Base-by-base conservation (phyloP, 2,113 vertebrate species). In the Australoheros scitulus region DNA sequence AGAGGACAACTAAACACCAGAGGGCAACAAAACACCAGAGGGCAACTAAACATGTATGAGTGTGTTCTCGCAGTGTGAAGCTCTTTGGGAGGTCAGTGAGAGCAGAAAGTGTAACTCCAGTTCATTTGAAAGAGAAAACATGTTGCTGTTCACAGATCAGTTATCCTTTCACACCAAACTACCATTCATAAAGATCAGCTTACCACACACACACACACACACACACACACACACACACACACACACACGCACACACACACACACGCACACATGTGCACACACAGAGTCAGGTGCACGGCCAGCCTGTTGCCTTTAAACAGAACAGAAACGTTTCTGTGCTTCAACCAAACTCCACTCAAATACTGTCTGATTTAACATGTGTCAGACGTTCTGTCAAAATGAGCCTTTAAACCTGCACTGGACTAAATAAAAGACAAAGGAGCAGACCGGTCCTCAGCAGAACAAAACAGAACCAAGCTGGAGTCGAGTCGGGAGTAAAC, bases 181-280 rank as follows among this genome's bases (percentile, higher is more conserved):
- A 70, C 72, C 61, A 72, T 72, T 86, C 79, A 81, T 56, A 24
- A 22, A 78, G 84, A 86, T 86, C 79, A 82, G 36, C 14, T 86
- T 86, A 74, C 78, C 17, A 34, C 34, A 34, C 34, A 34, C 32
- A 34, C 32, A 34, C 32, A 52, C 7, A 61, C 41, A 4, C 38
- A 47, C 63, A 68, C 38, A 43, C 41, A 43, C 41, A 13, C 41
- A 43, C 41, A 43, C 43, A 47, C 43, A 47, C 43, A 47, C 43
- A 14, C 43, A 14, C 7, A 10, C 8, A 47, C 41, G 29, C 59
- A 20, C 24, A 47, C 61, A 58, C 61, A 68, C 55, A 72, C 64
- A 72, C 5, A 61, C 41, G 14, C 14, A 56, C 4, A 60, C 34
- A 11, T n/a, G n/a, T n/a, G n/a, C 18, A 10, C 38, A 34, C 36